Evolutionary conservation across 2,888 invertebrate species (phyloP).

Genomic region (Azorinus chamasolen): DNA sequence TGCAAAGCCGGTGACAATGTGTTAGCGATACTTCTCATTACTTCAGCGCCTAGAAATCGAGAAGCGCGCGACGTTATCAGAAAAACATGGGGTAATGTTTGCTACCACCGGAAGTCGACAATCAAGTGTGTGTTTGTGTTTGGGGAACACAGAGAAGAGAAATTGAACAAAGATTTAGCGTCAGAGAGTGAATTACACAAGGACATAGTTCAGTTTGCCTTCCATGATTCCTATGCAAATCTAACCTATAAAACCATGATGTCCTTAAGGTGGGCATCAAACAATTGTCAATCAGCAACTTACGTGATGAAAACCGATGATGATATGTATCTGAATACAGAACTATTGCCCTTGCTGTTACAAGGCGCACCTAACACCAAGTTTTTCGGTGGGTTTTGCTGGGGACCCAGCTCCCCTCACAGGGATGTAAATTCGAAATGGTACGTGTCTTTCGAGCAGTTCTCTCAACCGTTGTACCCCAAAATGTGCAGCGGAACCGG

Average conservation of each 20-base stretch:
- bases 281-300: conserved; percentile 64
- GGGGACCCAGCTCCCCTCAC: conserved; percentile 73
- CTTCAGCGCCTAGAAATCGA: conserved; percentile 58
- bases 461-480: conserved; percentile 59
- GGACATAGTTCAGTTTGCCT: conserved; percentile 73
- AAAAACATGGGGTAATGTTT: conserved; percentile 71
- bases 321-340: conserved; percentile 76
- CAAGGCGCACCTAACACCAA: conserved; percentile 57
- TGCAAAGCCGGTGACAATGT: conserved; percentile 53
- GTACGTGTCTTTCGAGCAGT: conserved; percentile 73
- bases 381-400: conserved; percentile 76
- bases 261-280: conserved; percentile 67
- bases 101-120: conserved; percentile 38
- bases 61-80: conserved; percentile 65
- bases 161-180: conserved; percentile 30
- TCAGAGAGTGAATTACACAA: conserved; percentile 60
- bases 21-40: conserved; percentile 67
- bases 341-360: conserved; percentile 69
- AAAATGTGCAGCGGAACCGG: conserved; percentile 79
- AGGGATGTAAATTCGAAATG: conserved; percentile 73
- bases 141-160: conserved; percentile 39
- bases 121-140: conserved; percentile 69
- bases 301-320: conserved; percentile 83
- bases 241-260: conserved; percentile 77
- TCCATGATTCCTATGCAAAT: conserved; percentile 75